Evolutionary conservation across 2,113 vertebrate genomes (phyloP).

Genomic region (Colistium nudipinnis): DNA sequence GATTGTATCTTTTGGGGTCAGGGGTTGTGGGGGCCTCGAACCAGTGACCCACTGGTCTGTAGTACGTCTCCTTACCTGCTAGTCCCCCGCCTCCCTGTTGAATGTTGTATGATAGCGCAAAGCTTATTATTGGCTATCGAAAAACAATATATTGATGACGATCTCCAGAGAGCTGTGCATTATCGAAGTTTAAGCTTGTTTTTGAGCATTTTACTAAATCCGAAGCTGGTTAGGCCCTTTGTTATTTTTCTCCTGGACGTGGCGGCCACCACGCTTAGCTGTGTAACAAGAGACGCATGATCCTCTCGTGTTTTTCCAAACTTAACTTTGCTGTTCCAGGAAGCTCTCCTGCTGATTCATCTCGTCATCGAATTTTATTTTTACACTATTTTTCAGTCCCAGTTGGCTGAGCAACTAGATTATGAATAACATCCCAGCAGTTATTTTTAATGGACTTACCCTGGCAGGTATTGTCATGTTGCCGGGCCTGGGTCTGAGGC

Average conservation of each 20-base stretch:
- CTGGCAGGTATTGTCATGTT: conserved; percentile 60
- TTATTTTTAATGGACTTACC: conserved; percentile 70
- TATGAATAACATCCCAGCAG: conserved; percentile 61
- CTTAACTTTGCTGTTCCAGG: conserved; percentile 61
- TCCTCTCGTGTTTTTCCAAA: conserved; percentile 27
- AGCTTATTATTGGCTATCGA: no score
- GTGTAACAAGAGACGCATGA: not conserved
- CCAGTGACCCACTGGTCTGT: no score
- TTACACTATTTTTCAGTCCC: conserved; percentile 54
- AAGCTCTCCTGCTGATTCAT: conserved; percentile 65
- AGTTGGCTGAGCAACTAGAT: conserved; percentile 66
- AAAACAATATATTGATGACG: no score
- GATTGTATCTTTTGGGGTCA: no score
- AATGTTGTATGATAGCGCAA: no score
- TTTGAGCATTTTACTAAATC: not conserved
- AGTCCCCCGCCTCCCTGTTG: no score
- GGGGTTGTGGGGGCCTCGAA: no score
- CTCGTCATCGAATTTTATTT: conserved; percentile 70
- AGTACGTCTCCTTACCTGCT: no score
- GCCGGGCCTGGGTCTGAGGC: conserved; percentile 44
- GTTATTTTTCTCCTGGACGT: not conserved
- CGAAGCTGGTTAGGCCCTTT: not conserved
- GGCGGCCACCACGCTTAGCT: not conserved
- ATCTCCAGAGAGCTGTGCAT: no score
- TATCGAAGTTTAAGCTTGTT: no score